These are phyloP conservation scores for Amphimallon solstitiale DNA, from an alignment of 2,888 invertebrate species.

Conservation along the genomic window DNA sequence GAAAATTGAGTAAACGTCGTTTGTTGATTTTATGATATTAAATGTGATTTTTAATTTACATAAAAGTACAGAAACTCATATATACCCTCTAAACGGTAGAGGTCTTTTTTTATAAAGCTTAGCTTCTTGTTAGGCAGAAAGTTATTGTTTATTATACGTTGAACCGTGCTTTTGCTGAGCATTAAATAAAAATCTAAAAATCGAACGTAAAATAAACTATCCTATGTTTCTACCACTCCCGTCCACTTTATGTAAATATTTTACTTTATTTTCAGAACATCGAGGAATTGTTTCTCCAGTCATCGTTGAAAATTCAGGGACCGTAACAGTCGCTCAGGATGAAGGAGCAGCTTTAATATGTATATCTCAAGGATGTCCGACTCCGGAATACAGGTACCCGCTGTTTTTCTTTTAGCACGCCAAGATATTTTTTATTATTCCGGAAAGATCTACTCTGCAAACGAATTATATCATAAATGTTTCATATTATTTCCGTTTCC, in stretches of 20 bases:
- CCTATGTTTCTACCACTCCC: too few relatives aligned
- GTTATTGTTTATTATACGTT: too few relatives aligned
- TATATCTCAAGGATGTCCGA: conserved; percentile 82
- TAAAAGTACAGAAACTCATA: too few relatives aligned
- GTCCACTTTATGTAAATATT: not conserved
- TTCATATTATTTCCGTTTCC: not conserved
- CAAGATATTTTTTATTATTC: conserved; percentile 12
- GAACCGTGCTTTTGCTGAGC: too few relatives aligned
- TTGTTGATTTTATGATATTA: too few relatives aligned
- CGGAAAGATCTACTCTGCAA: conserved; percentile 7
- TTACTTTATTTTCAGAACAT: conserved; percentile 68
- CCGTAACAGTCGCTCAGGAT: conserved; percentile 77
- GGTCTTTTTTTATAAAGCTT: too few relatives aligned
- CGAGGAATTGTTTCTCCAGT: conserved; percentile 77
- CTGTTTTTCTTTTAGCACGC: conserved; percentile 11
- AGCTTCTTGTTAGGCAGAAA: too few relatives aligned
- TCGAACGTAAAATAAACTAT: too few relatives aligned
- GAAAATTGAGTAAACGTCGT: too few relatives aligned
- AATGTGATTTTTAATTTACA: too few relatives aligned
- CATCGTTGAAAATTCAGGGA: conserved; percentile 76
- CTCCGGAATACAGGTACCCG: conserved; percentile 79
- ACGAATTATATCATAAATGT: conserved; percentile 12
- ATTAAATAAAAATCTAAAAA: too few relatives aligned
- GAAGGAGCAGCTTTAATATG: conserved; percentile 80
- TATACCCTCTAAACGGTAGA: too few relatives aligned